Conservation (phyloP, 2,113 vertebrate genomes). For the Fulmarus glacialis region DNA sequence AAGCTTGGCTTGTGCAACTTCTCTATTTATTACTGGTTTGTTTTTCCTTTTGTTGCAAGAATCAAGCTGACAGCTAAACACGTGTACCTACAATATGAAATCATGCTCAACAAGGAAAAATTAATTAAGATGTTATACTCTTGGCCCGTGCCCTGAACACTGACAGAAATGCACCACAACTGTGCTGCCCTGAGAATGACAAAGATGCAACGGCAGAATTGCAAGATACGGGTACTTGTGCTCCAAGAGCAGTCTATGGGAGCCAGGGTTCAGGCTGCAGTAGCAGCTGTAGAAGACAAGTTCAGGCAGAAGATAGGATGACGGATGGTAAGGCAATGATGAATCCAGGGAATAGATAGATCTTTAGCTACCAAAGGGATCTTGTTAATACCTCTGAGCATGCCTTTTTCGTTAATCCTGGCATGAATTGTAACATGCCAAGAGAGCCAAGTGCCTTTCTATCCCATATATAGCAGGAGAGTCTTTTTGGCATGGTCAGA, state of each 20-base stretch:
- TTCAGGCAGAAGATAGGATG: neutral
- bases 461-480: neutral
- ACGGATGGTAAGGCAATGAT: neutral
- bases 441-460: neutral
- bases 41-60: constrained; percentile 54
- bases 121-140: neutral
- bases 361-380: neutral
- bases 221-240: rapidly evolving
- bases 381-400: neutral
- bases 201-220: neutral
- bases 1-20: constrained; percentile 36
- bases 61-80: constrained; percentile 48
- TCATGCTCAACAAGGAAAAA: neutral
- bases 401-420: neutral
- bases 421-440: neutral
- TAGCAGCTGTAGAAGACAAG: neutral
- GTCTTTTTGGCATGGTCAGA: neutral
- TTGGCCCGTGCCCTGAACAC: neutral
- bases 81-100: constrained; percentile 10
- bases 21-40: constrained; percentile 24
- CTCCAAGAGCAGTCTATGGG: neutral
- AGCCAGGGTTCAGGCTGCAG: neutral
- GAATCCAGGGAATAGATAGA: neutral
- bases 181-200: neutral
- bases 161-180: neutral